A percentile compares a stretch with the other conserved stretches of the same genome.
Evolutionary conservation across 2,888 invertebrate species (phyloP).

Genomic region (Didymodactylos carnosus): DNA sequence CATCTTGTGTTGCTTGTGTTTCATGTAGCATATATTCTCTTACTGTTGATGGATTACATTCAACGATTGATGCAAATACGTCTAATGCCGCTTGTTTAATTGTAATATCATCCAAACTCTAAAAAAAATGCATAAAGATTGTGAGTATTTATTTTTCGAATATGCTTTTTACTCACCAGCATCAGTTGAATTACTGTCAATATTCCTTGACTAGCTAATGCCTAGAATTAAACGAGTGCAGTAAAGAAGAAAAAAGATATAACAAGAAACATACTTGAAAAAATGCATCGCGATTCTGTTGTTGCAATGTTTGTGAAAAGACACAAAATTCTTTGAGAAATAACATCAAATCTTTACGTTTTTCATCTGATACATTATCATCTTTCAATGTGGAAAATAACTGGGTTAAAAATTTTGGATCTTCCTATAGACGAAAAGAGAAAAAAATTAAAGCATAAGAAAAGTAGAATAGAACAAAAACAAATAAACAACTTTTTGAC

Average conservation of each 20-base stretch:
- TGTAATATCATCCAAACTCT: conserved; percentile 6
- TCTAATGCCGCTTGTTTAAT: conserved; percentile 52
- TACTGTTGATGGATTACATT: conserved; percentile 88
- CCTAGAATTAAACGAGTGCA: conserved; percentile 25
- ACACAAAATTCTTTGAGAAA: conserved; percentile 98
- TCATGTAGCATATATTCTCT: conserved; percentile 88
- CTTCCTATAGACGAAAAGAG: conserved; percentile 55
- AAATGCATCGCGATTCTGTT: conserved; percentile 43
- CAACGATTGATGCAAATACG: conserved; percentile 88
- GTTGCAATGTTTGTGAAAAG: conserved; percentile 92
- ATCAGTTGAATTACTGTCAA: conserved; percentile 31
- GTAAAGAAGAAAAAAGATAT: neutral
- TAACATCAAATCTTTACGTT: conserved; percentile 74
- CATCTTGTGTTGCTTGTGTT: conserved; percentile 34
- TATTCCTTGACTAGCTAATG: conserved; percentile 26
- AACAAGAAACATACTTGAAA: neutral
- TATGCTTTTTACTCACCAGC: conserved; percentile 19
- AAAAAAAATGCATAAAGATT: conserved; percentile 73
- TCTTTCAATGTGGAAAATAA: conserved; percentile 78
- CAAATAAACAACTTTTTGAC: neutral
- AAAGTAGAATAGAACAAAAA: neutral
- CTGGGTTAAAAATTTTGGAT: conserved; percentile 82
- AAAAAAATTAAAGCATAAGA: neutral
- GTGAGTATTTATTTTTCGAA: conserved; percentile 18
- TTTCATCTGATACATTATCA: conserved; percentile 60